Conservation (phyloP, 2,113 vertebrate species). For the Nibea coibor region DNA sequence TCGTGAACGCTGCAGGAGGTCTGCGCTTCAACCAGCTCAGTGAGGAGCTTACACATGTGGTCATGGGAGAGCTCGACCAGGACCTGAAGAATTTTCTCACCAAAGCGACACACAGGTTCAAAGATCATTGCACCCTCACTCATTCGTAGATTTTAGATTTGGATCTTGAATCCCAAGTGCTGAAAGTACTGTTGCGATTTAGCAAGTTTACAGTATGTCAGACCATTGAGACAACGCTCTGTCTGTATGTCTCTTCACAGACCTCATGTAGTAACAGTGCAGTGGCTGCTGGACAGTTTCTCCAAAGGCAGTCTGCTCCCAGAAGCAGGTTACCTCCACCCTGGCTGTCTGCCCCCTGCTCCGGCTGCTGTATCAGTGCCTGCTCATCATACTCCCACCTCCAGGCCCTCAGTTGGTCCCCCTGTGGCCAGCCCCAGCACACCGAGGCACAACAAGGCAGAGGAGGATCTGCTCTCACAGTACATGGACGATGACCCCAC, state of each 20-base stretch:
- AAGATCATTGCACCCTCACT: neutral
- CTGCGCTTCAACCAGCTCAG: conserved; percentile 94
- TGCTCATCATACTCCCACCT: conserved; percentile 55
- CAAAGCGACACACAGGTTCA: conserved; percentile 89
- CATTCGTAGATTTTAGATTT: neutral
- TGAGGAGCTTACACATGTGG: conserved; percentile 94
- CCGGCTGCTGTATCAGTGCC: conserved; percentile 79
- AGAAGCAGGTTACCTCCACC: conserved; percentile 88
- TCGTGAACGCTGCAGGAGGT: conserved; percentile 92
- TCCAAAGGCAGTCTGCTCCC: conserved; percentile 86
- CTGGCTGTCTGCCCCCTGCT: conserved; percentile 85
- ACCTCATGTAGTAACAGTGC: conserved; percentile 90
- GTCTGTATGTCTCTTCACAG: conserved; percentile 72
- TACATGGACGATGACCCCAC: conserved; percentile 87
- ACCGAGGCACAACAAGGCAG: conserved; percentile 74
- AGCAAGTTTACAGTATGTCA: neutral
- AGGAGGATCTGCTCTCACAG: conserved; percentile 93
- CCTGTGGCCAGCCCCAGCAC: conserved; percentile 65
- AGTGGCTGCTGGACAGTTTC: conserved; percentile 94
- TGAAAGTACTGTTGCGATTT: neutral
- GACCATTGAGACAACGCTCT: neutral
- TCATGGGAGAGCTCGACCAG: conserved; percentile 89
- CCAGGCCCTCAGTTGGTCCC: conserved; percentile 59
- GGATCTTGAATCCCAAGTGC: neutral
- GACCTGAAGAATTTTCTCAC: conserved; percentile 90